These are phyloP conservation scores for Crioceris asparagi DNA, from an alignment of 2,888 invertebrate genomes.

Conservation along the genomic window DNA sequence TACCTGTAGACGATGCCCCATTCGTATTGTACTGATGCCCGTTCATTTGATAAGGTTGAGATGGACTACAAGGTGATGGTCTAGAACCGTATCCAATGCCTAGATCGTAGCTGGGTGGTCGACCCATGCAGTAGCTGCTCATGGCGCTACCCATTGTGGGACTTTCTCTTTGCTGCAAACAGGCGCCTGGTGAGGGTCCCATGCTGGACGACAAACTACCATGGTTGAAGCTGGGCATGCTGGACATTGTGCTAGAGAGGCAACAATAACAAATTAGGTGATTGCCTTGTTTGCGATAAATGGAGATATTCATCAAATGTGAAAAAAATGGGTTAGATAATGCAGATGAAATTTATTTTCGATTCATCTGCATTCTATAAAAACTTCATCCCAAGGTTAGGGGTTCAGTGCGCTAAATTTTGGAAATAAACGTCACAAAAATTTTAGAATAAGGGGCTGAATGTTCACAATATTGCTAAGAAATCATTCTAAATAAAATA, in stretches of 20 bases:
- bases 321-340: too few relatives aligned
- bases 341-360: too few relatives aligned
- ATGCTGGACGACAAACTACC: conserved; percentile 34
- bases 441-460: too few relatives aligned
- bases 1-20: conserved; percentile 46
- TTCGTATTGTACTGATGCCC: conserved; percentile 43
- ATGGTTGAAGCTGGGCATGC: conserved; percentile 46
- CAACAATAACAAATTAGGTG: too few relatives aligned
- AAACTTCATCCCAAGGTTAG: too few relatives aligned
- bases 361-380: too few relatives aligned
- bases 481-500: too few relatives aligned
- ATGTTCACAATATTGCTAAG: too few relatives aligned
- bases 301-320: too few relatives aligned
- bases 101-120: conserved; percentile 45
- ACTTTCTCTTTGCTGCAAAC: conserved; percentile 47
- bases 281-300: too few relatives aligned
- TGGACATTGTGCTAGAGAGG: conserved; percentile 43
- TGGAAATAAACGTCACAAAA: too few relatives aligned
- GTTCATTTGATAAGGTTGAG: conserved; percentile 54
- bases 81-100: conserved; percentile 45
- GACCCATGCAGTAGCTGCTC: conserved; percentile 44
- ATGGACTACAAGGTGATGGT: conserved; percentile 55
- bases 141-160: conserved; percentile 37
- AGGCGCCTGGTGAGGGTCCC: conserved; percentile 45
- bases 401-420: too few relatives aligned